These are phyloP conservation scores for Poicephalus gulielmi DNA, from an alignment of 2,113 vertebrate species.

Conservation along the genomic window DNA sequence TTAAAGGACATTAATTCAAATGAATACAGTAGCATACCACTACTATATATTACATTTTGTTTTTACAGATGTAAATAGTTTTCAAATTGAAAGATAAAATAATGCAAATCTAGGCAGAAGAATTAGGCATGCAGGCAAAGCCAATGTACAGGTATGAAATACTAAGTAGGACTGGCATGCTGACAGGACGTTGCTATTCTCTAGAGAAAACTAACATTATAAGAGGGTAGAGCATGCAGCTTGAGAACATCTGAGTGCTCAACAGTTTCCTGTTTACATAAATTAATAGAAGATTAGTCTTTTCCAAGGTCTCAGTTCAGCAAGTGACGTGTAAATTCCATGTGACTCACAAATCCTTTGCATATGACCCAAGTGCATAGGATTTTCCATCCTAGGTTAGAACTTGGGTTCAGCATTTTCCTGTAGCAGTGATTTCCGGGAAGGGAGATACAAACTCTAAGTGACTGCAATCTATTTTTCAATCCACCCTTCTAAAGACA, in stretches of 20 bases:
- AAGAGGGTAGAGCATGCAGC: neutral
- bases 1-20: conserved; percentile 57
- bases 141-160: neutral
- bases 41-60: conserved; percentile 26
- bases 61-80: conserved; percentile 64
- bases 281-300: conserved; percentile 26
- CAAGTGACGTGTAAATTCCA: conserved; percentile 26
- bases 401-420: neutral
- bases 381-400: neutral
- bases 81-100: conserved; percentile 34
- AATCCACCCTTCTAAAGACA: neutral
- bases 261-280: conserved; percentile 49
- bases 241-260: conserved; percentile 11
- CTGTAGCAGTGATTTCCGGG: neutral
- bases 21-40: conserved; percentile 11
- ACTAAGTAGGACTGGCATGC: neutral
- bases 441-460: neutral
- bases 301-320: conserved; percentile 39
- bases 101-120: neutral
- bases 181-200: neutral
- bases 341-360: conserved; percentile 40
- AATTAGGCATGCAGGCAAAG: neutral
- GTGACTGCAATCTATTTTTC: neutral
- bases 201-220: neutral
- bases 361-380: neutral